Evolutionary conservation across 1,140 invertebrate species (phyloP), one percentile per base, ranked within the genome.

Genomic region (Apolygus lucorum): DNA sequence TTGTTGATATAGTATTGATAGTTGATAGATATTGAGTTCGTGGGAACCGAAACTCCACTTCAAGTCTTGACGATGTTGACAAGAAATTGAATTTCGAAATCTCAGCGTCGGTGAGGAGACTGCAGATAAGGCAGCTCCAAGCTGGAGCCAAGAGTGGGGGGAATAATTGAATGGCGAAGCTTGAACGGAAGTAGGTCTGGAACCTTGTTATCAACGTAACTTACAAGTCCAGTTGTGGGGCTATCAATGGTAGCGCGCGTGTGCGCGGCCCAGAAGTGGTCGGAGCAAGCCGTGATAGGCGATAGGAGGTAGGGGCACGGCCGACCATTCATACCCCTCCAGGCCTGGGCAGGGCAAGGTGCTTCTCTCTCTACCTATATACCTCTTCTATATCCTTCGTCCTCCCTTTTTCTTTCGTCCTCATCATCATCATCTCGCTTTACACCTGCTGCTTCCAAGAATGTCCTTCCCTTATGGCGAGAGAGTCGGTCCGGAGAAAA

Each of bases 391-490:
- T 17, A 42, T 42, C 34, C 34, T 17, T 4, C 34, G 34, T 42
- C 34, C 34, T 42, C 34, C 4, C 34, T 42, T n/a, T n/a, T n/a
- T n/a, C n/a, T n/a, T 27, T 49, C 66, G 27, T 49, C 63, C 26
- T 65, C 67, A 1, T 59, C 68, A 14, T 42, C 27, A 29, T 29
- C 2, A 42, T 70, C 24, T 1, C 65, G 14, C 68, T 25, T 71
- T 34, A 49, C 25, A 13, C 68, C 65, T 64, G 17, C 63, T 34
- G 13, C n/a, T 29, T 25, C 17, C 29, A n/a, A n/a, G 26, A 66
- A 34, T 54, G 26, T 54, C 17, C n/a, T n/a, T 21, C 21, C 52
- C 21, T 25, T 26, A n/a, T n/a, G n/a, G n/a, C n/a, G n/a, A n/a
- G n/a, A n/a, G n/a, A n/a, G n/a, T 21, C 24, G 34, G n/a, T 17